Conservation (phyloP, 2,797 vertebrate species). For the Pangasius sanitwongsei region DNA sequence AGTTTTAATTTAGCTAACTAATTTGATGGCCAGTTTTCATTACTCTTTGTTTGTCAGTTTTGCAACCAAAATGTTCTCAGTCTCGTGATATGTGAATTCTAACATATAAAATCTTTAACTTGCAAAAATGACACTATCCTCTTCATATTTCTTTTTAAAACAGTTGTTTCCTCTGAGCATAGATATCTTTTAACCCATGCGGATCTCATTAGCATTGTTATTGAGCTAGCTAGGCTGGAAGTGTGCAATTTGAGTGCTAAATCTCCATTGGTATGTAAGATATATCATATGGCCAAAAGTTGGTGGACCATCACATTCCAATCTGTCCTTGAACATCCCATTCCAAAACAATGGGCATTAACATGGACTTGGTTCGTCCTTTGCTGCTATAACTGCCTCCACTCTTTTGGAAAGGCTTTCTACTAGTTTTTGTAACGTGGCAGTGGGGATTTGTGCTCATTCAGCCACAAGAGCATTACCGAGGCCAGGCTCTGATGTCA, state of each 20-base stretch:
- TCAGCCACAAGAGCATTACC: neutral
- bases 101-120: neutral
- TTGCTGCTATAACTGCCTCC: neutral
- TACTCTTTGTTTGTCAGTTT: neutral
- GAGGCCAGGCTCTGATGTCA: neutral
- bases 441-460: neutral
- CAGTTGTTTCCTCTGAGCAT: neutral
- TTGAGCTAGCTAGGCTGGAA: neutral
- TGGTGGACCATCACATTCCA: neutral
- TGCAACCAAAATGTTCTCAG: neutral
- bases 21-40: neutral
- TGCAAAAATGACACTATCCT: neutral
- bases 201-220: neutral
- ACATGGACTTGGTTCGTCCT: neutral
- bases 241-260: neutral
- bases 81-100: neutral
- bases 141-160: neutral
- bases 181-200: neutral
- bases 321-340: neutral
- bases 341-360: neutral
- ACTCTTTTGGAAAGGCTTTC: neutral
- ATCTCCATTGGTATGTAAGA: neutral
- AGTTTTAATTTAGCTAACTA: neutral
- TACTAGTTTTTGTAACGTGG: neutral
- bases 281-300: neutral